phyloP scores from a whole-genome alignment of 1,140 invertebrate genomes.

The Monomorium pharaonis region DNA sequence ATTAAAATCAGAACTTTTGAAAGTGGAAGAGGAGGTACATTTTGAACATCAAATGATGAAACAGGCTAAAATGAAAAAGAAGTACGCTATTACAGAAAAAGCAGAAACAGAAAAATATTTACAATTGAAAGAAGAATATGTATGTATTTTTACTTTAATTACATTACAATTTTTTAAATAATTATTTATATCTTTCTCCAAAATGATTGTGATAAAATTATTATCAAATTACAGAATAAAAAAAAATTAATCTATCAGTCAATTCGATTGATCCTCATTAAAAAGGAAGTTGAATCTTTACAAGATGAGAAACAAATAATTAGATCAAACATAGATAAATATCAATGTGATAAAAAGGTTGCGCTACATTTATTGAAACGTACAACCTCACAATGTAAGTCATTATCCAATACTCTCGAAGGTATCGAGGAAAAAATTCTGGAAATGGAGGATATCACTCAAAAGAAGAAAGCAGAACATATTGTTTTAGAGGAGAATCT shows the following conservation, averaged over 20 bases:
- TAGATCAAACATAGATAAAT: constrained; percentile 85
- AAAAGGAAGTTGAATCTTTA: not conserved
- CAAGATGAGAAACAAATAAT: not conserved
- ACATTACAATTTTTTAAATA: not conserved
- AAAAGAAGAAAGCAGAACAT: constrained; percentile 94
- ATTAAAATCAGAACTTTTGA: constrained; percentile 84
- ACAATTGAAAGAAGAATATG: constrained; percentile 94
- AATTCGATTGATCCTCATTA: not conserved
- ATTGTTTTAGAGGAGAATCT: constrained; percentile 96
- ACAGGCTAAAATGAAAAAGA: constrained; percentile 96
- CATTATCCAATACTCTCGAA: constrained; percentile 91
- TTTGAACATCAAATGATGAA: constrained; percentile 92
- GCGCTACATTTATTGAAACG: constrained; percentile 92
- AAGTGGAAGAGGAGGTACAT: constrained; percentile 93
- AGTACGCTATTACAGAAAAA: constrained; percentile 97
- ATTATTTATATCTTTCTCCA: not conserved
- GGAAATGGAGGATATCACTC: constrained; percentile 94
- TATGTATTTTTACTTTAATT: constrained; percentile 80
- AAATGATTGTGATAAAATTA: not conserved
- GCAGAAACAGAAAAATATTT: constrained; percentile 98
- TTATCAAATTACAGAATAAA: constrained; percentile 16
- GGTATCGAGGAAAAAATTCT: constrained; percentile 94
- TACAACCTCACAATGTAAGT: constrained; percentile 95
- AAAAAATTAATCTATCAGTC: constrained; percentile 23
- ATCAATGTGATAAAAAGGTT: constrained; percentile 91